Base-by-base conservation (phyloP, 2,113 vertebrate species). In the Colius striatus region DNA sequence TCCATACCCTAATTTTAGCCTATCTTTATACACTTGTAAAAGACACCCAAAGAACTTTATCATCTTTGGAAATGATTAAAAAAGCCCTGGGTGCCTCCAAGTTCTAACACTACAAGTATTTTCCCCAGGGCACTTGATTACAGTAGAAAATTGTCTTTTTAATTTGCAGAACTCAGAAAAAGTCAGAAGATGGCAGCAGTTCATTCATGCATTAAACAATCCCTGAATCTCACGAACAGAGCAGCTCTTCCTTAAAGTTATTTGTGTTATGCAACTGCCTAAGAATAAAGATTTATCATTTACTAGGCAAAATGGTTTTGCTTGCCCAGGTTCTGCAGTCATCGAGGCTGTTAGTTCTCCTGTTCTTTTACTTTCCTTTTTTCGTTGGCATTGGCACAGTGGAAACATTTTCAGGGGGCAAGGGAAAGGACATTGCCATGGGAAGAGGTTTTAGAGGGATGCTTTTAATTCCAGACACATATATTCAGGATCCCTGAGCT, bases 131-230 rank as follows among this genome's bases (percentile, higher is more conserved):
- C 92, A 71, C 72, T 81, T 82, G 94, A 91, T 89, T 91, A 71
- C 54, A 78, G 88, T 66, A 91, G 70, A 89, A 89, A 92, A 58
- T 34, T 60, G 80, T 91, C 95, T 91, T 91, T 91, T 92, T 91
- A 92, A 97, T 97, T 97, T 97, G 97, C 95, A 97, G 96, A 94
- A 95, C 86, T 86, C 75, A 66, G 78, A 88, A 77, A 77, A 95
- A 96, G 96, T 97, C 96, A 95, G 97, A 97, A 97, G 97, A 95
- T 97, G 95, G 97, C 97, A 97, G 96, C 96, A 97, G 92, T 76
- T 97, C 95, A 97, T 97, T 96, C 94, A 90, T 96, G 94, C 96
- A 95, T 94, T 95, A 96, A 94, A 91, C 87, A 58, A 88, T 92
- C 80, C 53, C 45, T 96, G 90, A 94, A 89, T 89, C 77, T 93